These are phyloP conservation scores for Ceratoteleas bidentatus DNA, from an alignment of 1,140 invertebrate genomes.

Conservation along the genomic window DNA sequence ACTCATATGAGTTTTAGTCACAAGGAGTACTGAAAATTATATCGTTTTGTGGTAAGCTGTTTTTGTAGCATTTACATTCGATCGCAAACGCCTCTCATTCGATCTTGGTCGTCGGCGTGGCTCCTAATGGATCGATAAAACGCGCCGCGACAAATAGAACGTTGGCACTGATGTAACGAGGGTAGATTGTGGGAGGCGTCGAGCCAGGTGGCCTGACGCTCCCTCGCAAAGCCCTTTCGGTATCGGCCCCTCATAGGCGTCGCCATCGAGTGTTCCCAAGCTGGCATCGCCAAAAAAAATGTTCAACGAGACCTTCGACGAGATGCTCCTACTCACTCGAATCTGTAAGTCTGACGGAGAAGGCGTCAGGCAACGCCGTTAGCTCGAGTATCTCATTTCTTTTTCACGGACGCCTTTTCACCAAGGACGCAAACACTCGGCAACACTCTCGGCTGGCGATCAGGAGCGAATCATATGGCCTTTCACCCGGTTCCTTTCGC, in stretches of 20 bases:
- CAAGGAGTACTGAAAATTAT: no score
- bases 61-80: no score
- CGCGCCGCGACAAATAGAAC: conserved; percentile 47
- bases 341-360: no score
- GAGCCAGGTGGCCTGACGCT: conserved; percentile 63
- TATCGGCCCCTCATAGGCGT: conserved; percentile 64
- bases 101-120: conserved; percentile 17
- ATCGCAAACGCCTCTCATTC: conserved; percentile 18
- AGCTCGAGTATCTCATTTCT: conserved; percentile 31
- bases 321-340: no score
- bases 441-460: no score
- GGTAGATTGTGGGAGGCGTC: conserved; percentile 67
- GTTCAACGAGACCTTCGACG: neutral
- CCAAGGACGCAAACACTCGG: no score
- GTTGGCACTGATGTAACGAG: conserved; percentile 56
- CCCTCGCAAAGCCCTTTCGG: conserved; percentile 57
- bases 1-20: no score
- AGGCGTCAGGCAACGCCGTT: neutral
- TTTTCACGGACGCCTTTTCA: no score
- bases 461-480: no score
- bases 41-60: no score
- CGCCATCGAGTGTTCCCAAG: conserved; percentile 33
- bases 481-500: no score
- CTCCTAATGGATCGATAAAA: conserved; percentile 62
- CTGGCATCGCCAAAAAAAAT: no score